Base-by-base conservation (phyloP, 2,888 invertebrate genomes). In the Miltochrista miniata region DNA sequence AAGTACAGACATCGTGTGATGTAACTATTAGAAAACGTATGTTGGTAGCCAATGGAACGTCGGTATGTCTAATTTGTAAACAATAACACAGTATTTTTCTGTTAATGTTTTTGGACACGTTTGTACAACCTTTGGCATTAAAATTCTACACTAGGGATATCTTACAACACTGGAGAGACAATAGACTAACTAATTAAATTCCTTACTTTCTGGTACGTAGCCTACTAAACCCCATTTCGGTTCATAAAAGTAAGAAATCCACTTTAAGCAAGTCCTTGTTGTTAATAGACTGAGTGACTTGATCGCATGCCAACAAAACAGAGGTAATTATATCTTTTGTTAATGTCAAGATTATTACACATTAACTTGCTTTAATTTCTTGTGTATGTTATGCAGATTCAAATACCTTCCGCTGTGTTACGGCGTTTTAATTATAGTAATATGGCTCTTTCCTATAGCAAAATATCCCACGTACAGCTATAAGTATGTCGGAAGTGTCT, bases 381-480 rank as follows among this genome's bases (percentile, higher is more conserved):
- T 53, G 39, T 54, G 39, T 54, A 60, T 61, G 55, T 56, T 40
- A 49, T 44, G 30, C 35, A 45, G 18, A 52, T 51, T 51, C 59
- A 57, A 53, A 40, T 51, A 69, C 69, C 79, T 81, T 77, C 81
- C 80, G 79, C 74, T 81, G 74, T 78, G 76, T 62, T 70, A 54
- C 52, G 50, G 37, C 39, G 59, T 47, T 61, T 61, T 71, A 73
- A 80, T 24, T 24, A 71, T 59, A 68, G 72, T 46, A 51, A 61
- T 47, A 47, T 45, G 53, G 48, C 59, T 56, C 36, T 76, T 84
- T 82, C 86, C 83, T 81, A 65, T 49, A 56, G n/a, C 2, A 48
- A 50, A 62, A 62, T 66, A 70, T 83, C 80, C 63, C 83, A 81
- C 85, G 77, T 24, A 24, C 18, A 5, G 18, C 76, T 48, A 48